Percentiles rank a stretch among this genome's conserved stretches.
Conservation (phyloP, 2,113 vertebrate species). For the Phocoena phocoena region DNA sequence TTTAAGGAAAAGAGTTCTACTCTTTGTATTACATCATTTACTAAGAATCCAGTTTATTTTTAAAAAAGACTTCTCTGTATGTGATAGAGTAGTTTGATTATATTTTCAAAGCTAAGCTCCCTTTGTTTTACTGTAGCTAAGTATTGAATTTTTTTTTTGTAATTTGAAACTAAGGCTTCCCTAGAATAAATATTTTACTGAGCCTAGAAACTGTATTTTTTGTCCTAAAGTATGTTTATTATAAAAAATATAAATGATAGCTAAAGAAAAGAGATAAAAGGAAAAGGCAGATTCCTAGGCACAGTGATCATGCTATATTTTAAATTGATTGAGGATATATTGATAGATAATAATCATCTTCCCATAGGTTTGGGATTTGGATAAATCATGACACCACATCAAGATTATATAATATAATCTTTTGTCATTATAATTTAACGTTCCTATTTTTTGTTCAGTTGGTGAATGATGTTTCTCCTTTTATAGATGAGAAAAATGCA, state of each 20-base stretch:
- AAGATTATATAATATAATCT: neutral
- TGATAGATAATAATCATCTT: neutral
- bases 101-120: constrained; percentile 26
- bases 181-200: neutral
- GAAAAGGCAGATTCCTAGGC: neutral
- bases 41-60: constrained; percentile 6
- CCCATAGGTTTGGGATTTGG: neutral
- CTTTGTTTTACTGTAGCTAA: constrained; percentile 20
- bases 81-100: constrained; percentile 20
- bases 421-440: neutral
- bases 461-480: neutral
- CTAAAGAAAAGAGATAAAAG: neutral
- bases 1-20: constrained; percentile 13
- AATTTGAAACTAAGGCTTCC: constrained; percentile 13
- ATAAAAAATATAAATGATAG: neutral
- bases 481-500: neutral
- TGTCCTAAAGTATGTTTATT: neutral
- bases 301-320: neutral
- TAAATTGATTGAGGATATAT: neutral
- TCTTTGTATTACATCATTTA: constrained; percentile 31
- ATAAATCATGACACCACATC: neutral
- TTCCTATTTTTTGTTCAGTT: neutral
- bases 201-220: neutral
- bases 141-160: neutral
- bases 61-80: neutral